Base-by-base conservation (phyloP, 1,140 invertebrate genomes). In the Pogonognathellus flavescens region DNA sequence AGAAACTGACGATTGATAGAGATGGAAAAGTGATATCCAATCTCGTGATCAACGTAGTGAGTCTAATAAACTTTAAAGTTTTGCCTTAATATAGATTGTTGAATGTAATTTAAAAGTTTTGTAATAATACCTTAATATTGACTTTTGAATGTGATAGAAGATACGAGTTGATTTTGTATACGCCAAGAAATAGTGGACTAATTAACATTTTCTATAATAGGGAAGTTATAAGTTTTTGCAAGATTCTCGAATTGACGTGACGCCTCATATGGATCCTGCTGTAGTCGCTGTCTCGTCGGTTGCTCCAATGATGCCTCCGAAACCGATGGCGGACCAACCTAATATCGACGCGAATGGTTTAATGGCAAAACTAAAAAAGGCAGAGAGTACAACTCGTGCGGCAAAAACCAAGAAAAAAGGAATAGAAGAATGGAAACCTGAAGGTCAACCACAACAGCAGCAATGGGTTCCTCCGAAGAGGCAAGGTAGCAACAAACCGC, bases 211-310 rank as follows among this genome's bases (percentile, higher is more conserved):
- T 6, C 70, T 84, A 20, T 55, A 84, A 70, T 84, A 83, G 16
- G 50, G 60, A 0, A n/a, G 49, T 1, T 87, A 86, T 60, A 87
- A 87, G 55, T 89, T 89, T 84, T 57, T 89, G 57, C 87, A 89
- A 66, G 88, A 89, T 57, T 89, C 88, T 18, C 82, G 85, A 25
- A 84, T 89, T 82, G 87, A 87, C 18, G 83, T 82, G 55, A 85
- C 87, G 6, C 86, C 87, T 14, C 81, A 87, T 55, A 86, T 89
- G 86, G 88, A 89, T 80, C 88, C 88, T 57, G 88, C 88, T 0
- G 87, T 89, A 18, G 88, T 89, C 11, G 86, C 86, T 13, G 86
- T 88, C n/a, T 76, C 70, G 5, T 76, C 70, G 41, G 70, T 50
- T 16, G 70, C 70, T 50, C 70, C 70, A 5, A 11, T 76, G 31